These are phyloP conservation scores for Siniperca chuatsi DNA, from an alignment of 2,113 vertebrate species.

Conservation along the genomic window DNA sequence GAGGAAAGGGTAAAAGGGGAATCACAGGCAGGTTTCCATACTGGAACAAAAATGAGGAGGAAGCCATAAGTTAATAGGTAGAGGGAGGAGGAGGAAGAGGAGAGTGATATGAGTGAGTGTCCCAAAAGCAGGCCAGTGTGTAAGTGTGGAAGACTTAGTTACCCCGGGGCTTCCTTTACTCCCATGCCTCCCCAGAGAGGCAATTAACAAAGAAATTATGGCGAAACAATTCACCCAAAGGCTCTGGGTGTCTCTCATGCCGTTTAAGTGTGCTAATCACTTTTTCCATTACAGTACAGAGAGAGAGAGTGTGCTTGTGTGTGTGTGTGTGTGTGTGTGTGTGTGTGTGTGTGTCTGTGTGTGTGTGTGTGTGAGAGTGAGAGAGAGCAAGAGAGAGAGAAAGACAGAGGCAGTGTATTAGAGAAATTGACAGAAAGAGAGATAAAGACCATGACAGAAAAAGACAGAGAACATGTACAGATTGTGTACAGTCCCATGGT, in stretches of 20 bases:
- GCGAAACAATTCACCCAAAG: constrained; percentile 77
- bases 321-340: no score
- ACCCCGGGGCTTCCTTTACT: constrained; percentile 72
- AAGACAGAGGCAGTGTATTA: neutral
- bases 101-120: constrained; percentile 19
- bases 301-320: neutral
- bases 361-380: neutral
- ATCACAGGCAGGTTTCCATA: constrained; percentile 35
- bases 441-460: constrained; percentile 8
- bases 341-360: no score
- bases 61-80: constrained; percentile 46
- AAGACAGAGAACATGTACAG: neutral
- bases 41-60: constrained; percentile 7
- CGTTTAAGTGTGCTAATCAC: constrained; percentile 83
- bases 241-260: constrained; percentile 72
- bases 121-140: constrained; percentile 78
- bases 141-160: constrained; percentile 74
- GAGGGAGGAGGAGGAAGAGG: constrained; percentile 17
- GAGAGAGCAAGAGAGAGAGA: constrained; percentile 1
- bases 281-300: constrained; percentile 71
- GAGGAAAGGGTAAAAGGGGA: constrained; percentile 19
- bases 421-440: neutral
- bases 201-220: constrained; percentile 88
- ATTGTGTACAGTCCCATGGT: neutral
- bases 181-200: constrained; percentile 80